Percentiles rank a stretch among this genome's conserved stretches.
Evolutionary conservation across 2,797 vertebrate species (phyloP).

Genomic region (Enteromius anoplus): DNA sequence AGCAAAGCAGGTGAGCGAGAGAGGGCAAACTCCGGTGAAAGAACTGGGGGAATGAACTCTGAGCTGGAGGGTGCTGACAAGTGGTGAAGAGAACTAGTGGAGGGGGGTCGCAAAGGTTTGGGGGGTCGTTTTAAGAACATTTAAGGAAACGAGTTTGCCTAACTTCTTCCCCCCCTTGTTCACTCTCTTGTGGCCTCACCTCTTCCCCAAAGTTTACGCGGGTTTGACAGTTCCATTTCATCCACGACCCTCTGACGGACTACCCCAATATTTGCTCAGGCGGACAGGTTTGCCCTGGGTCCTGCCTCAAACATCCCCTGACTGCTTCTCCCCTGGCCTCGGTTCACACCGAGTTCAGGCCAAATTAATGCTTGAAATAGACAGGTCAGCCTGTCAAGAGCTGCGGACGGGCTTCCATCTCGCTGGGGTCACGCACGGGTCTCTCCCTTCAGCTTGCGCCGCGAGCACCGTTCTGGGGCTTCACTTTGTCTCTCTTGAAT

Average conservation of each 20-base stretch:
- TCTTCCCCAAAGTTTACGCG: constrained; percentile 80
- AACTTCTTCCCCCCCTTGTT: constrained; percentile 50
- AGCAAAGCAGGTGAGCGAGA: constrained; percentile 43
- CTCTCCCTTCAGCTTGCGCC: constrained; percentile 61
- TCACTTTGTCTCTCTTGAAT: constrained; percentile 56
- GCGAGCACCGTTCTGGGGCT: constrained; percentile 52
- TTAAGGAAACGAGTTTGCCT: constrained; percentile 63
- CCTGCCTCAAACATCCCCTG: constrained; percentile 72
- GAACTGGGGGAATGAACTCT: constrained; percentile 31
- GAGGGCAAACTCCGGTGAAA: constrained; percentile 44
- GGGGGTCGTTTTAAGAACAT: constrained; percentile 45
- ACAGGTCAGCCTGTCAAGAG: constrained; percentile 74
- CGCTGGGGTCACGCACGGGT: constrained; percentile 68
- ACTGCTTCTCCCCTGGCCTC: constrained; percentile 72
- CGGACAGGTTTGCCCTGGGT: constrained; percentile 81
- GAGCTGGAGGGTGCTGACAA: constrained; percentile 58
- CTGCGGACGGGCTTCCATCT: constrained; percentile 66
- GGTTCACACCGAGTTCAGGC: constrained; percentile 88
- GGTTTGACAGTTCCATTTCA: constrained; percentile 83
- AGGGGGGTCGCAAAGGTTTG: constrained; percentile 27
- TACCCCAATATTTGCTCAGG: constrained; percentile 87
- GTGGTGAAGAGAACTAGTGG: constrained; percentile 40
- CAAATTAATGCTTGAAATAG: constrained; percentile 77
- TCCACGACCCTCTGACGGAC: constrained; percentile 75
- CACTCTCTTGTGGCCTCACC: constrained; percentile 66